phyloP scores from a whole-genome alignment of 1,140 invertebrate genomes.

The Globodera rostochiensis region DNA sequence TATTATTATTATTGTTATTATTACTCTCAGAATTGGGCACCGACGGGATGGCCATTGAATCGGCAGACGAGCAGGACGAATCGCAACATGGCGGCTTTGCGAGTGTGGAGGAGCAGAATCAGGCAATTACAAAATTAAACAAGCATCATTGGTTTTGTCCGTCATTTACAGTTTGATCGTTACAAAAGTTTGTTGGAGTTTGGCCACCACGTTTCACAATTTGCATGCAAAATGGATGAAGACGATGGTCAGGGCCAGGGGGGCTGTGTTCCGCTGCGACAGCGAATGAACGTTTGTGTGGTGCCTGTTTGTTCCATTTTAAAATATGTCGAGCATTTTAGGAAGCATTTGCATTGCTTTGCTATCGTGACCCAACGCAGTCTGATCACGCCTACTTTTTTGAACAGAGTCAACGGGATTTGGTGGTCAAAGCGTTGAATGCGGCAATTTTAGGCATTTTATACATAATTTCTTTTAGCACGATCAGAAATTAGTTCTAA shows the following conservation, averaged over 20 bases:
- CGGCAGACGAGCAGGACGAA: slow-evolving; percentile 27
- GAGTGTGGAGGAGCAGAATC: slow-evolving; percentile 14
- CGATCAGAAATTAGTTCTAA: too few species aligned
- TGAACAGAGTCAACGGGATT: slow-evolving; percentile 36
- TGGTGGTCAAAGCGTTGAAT: slow-evolving; percentile 41
- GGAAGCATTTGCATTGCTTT: slow-evolving; percentile 40
- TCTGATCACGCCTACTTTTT: slow-evolving; percentile 33
- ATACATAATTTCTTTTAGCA: too few species aligned
- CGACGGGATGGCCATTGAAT: background rate
- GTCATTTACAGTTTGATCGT: background rate
- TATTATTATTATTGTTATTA: too few species aligned
- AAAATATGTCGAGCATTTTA: slow-evolving; percentile 15
- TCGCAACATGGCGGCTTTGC: slow-evolving; percentile 22
- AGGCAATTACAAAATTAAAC: background rate
- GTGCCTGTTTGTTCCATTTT: background rate
- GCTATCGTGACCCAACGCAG: slow-evolving; percentile 31
- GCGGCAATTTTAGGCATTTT: slow-evolving; percentile 35
- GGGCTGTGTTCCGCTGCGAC: slow-evolving; percentile 12
- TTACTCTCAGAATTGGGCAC: background rate
- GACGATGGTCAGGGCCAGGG: slow-evolving; percentile 4
- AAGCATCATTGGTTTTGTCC: background rate
- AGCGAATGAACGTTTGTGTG: slow-evolving; percentile 42
- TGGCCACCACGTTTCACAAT: slow-evolving; percentile 38
- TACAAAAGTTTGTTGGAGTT: slow-evolving; percentile 35
- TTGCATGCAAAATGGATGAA: slow-evolving; percentile 27